phyloP scores from a whole-genome alignment of 2,888 invertebrate genomes.

The Diarsia brunnea region DNA sequence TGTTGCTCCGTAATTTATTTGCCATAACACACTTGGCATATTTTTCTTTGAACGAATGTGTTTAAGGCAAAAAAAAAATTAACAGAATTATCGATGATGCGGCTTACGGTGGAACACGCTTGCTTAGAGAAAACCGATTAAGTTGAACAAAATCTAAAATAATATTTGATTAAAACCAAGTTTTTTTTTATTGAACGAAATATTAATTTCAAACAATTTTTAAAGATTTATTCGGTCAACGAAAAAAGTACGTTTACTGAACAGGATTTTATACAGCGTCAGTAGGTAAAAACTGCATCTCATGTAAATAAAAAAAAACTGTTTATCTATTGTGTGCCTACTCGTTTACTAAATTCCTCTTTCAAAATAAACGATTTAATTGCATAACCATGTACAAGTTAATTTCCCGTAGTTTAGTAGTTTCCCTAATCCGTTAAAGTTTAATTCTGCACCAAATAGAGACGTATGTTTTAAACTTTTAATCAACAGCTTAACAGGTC shows the following conservation, averaged over 20 bases:
- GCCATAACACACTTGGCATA: too few relatives aligned
- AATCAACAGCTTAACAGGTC: constrained; percentile 17
- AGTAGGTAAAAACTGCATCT: background rate
- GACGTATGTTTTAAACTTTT: background rate
- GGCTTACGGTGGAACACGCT: background rate
- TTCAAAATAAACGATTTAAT: background rate
- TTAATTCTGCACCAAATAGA: constrained; percentile 13
- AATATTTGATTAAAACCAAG: background rate
- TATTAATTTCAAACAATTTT: background rate
- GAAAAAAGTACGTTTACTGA: background rate
- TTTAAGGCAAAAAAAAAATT: too few relatives aligned
- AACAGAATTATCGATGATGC: too few relatives aligned
- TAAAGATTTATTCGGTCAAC: background rate
- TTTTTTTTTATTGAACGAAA: background rate
- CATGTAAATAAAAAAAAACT: background rate
- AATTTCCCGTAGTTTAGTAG: too few relatives aligned
- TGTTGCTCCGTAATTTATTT: too few relatives aligned
- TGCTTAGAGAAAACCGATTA: background rate
- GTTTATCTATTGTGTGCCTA: too few relatives aligned
- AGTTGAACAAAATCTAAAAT: background rate
- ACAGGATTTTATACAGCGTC: background rate
- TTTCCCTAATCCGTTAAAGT: background rate
- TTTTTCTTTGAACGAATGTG: too few relatives aligned
- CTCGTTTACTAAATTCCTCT: background rate
- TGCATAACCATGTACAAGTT: background rate